phyloP scores from a whole-genome alignment of 2,888 invertebrate species.

The Schrankia costaestrigalis region DNA sequence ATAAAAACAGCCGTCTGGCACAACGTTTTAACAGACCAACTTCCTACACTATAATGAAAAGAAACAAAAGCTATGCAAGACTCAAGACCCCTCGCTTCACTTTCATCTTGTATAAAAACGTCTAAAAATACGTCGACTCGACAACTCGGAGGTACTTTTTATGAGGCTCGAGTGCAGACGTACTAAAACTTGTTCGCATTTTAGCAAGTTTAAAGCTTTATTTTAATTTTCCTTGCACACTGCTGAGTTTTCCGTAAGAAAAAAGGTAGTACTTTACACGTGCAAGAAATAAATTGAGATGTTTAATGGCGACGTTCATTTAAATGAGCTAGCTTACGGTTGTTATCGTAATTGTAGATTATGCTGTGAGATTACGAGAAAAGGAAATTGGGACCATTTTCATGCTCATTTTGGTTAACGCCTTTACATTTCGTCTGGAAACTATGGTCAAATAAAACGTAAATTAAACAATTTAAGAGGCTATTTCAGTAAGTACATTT shows the following conservation, averaged over 20 bases:
- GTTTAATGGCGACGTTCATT: conserved; percentile 44
- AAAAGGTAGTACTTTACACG: conserved; percentile 60
- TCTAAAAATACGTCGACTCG: conserved; percentile 61
- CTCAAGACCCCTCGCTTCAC: conserved; percentile 29
- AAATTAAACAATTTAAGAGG: no score
- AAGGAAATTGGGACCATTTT: not conserved
- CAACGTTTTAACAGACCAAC: conserved; percentile 11
- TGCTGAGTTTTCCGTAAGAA: conserved; percentile 47
- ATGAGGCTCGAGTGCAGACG: conserved; percentile 56
- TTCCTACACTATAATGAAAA: conserved; percentile 43
- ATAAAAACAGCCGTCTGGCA: conserved; percentile 20
- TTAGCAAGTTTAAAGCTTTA: conserved; percentile 71
- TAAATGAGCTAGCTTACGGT: conserved; percentile 36
- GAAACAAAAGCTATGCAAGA: conserved; percentile 43
- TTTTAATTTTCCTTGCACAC: conserved; percentile 72
- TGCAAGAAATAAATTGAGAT: conserved; percentile 59
- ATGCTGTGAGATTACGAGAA: conserved; percentile 14
- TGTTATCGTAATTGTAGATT: conserved; percentile 32
- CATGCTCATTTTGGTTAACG: no score
- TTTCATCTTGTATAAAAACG: conserved; percentile 52
- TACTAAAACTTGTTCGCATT: conserved; percentile 68
- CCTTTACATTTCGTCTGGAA: no score
- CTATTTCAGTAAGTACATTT: no score
- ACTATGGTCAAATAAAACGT: no score
- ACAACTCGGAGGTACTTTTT: conserved; percentile 55